Conservation (phyloP, 1,140 invertebrate genomes). For the Paraescarpia echinospica region DNA sequence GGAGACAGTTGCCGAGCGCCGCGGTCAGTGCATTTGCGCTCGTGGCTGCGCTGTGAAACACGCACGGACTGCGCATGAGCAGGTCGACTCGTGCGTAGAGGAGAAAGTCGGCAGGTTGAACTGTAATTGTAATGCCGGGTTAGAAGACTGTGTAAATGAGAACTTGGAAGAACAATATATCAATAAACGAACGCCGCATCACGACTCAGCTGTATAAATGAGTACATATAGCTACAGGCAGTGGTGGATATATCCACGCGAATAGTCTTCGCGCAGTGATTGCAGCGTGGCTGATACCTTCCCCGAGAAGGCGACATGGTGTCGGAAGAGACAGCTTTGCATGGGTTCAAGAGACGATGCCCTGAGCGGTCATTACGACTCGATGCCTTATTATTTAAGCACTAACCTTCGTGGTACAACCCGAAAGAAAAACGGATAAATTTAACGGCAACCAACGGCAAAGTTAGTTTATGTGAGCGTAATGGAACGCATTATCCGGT, state of each 20-base stretch:
- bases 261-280: no score
- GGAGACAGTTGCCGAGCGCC: constrained; percentile 58
- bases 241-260: no score
- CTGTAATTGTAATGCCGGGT: not conserved
- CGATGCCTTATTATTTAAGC: not conserved
- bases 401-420: not conserved
- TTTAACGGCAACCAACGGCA: not conserved
- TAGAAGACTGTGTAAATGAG: not conserved
- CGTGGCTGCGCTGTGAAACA: constrained; percentile 40
- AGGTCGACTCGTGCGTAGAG: not conserved
- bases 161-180: not conserved
- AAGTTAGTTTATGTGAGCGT: not conserved
- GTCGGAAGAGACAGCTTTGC: no score
- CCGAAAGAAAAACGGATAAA: no score
- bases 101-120: not conserved
- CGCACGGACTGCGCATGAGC: not conserved
- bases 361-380: no score
- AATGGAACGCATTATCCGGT: not conserved
- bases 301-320: no score
- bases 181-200: not conserved
- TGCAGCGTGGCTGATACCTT: no score
- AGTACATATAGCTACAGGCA: no score
- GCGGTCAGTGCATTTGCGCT: constrained; percentile 63
- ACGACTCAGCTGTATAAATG: no score
- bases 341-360: no score